Percentiles rank a stretch among this genome's conserved stretches.
Evolutionary conservation across 2,888 invertebrate genomes (phyloP).

Genomic region (Boloria selene): DNA sequence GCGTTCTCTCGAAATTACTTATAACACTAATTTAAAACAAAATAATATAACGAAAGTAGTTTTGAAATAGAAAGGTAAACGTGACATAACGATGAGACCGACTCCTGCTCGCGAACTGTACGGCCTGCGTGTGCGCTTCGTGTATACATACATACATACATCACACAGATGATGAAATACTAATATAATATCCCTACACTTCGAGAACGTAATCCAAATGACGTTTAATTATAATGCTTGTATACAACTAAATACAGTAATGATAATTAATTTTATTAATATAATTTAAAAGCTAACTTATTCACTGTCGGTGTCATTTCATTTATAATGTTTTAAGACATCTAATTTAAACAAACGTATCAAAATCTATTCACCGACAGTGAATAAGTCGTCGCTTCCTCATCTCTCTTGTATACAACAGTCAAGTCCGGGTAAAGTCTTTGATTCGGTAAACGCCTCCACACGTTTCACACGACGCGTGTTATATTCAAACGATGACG

Average conservation of each 20-base stretch:
- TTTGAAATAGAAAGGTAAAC: no score
- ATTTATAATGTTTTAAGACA: background rate
- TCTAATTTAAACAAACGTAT: constrained; percentile 12
- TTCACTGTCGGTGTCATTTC: constrained; percentile 16
- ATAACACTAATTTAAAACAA: no score
- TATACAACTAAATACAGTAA: constrained; percentile 20
- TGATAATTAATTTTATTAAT: constrained; percentile 1
- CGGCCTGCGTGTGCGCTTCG: constrained; percentile 9
- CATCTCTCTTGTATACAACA: constrained; percentile 5
- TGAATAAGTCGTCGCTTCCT: constrained; percentile 15
- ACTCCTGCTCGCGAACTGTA: background rate
- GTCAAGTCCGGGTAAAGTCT: constrained; percentile 26
- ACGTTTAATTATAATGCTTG: constrained; percentile 6
- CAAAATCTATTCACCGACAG: constrained; percentile 13
- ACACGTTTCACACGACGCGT: background rate
- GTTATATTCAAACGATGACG: background rate
- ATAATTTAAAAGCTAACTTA: constrained; percentile 14
- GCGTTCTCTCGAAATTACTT: no score
- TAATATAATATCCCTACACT: background rate
- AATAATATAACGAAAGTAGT: no score
- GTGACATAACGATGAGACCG: background rate
- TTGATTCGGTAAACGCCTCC: background rate
- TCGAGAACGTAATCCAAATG: constrained; percentile 17
- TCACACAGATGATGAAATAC: background rate
- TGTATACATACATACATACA: background rate